These are phyloP conservation scores for Frankliniella intonsa DNA, from an alignment of 2,888 invertebrate genomes.

Conservation along the genomic window DNA sequence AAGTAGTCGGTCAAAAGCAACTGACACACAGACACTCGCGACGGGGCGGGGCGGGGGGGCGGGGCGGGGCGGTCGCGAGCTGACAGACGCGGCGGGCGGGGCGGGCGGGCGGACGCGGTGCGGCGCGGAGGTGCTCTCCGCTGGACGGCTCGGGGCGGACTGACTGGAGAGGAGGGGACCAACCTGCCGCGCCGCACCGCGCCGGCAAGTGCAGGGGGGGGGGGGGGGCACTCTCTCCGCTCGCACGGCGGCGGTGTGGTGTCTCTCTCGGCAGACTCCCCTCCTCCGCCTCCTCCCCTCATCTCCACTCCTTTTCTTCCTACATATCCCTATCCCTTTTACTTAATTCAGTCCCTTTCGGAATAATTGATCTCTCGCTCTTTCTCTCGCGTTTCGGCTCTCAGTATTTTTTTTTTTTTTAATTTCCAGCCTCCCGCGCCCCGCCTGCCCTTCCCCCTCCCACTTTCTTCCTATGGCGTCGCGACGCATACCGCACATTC, in stretches of 20 bases:
- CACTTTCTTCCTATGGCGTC: no score
- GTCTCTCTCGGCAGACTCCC: no score
- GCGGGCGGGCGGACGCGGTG: not conserved
- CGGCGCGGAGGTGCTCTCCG: not conserved
- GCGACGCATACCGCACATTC: no score
- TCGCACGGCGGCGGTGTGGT: not conserved
- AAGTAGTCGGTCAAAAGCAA: not conserved
- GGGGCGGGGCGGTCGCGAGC: not conserved
- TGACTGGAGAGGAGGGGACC: not conserved
- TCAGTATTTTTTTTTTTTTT: no score
- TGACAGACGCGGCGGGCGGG: not conserved
- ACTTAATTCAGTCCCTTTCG: no score
- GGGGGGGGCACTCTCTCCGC: not conserved
- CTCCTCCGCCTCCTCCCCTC: not conserved
- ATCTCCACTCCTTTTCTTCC: no score
- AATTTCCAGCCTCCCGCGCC: no score
- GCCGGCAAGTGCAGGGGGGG: not conserved
- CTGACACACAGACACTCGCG: not conserved
- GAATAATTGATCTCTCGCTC: no score
- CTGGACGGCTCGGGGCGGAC: conserved; percentile 4
- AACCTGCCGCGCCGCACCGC: not conserved
- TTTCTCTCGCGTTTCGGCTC: no score
- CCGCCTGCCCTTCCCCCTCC: no score
- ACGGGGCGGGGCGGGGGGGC: no score
- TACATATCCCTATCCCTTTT: no score